Conservation (phyloP, 2,797 vertebrate species). For the Rallus crepitans region DNA sequence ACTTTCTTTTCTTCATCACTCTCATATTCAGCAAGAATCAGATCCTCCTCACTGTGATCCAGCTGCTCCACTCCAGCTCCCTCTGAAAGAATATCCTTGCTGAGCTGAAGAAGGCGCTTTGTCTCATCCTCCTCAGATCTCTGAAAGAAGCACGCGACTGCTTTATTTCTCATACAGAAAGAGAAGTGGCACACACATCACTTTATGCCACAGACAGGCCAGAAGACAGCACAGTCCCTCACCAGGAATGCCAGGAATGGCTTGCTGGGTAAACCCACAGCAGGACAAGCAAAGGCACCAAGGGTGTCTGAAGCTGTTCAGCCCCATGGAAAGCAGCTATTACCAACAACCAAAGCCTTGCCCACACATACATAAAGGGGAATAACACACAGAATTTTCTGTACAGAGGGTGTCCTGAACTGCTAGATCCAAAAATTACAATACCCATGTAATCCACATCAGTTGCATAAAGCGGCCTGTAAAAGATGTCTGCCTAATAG, state of each 20-base stretch:
- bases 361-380: background rate
- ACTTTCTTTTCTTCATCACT: constrained; percentile 90
- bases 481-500: background rate
- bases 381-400: background rate
- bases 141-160: constrained; percentile 57
- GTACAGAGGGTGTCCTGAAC: background rate
- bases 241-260: background rate
- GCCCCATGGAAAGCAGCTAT: background rate
- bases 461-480: background rate
- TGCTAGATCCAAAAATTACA: background rate
- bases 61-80: constrained; percentile 43
- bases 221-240: background rate
- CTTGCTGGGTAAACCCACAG: background rate
- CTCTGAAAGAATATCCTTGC: constrained; percentile 79
- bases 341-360: background rate
- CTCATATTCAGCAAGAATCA: constrained; percentile 93
- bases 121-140: constrained; percentile 87
- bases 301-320: background rate
- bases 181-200: rapidly evolving
- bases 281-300: background rate
- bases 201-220: background rate
- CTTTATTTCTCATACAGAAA: background rate
- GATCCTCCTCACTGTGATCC: constrained; percentile 87
- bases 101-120: constrained; percentile 85
- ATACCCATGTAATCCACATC: background rate